Conservation (phyloP, 2,113 vertebrate genomes). For the Leucopternis melanops region DNA sequence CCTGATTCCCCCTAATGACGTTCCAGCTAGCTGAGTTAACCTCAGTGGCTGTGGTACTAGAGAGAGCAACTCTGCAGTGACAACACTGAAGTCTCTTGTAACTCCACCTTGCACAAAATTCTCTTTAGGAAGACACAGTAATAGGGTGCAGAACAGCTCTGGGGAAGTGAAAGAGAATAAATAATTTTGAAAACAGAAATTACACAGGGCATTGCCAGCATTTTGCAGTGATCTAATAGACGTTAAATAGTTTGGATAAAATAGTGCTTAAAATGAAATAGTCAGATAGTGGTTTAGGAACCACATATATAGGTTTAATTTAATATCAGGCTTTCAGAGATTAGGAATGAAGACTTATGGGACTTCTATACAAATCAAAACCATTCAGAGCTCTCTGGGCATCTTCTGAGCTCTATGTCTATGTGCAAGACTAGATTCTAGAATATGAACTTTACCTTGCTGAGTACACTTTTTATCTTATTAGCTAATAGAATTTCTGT, state of each 20-base stretch:
- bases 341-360: neutral
- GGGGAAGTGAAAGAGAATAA: neutral
- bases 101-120: neutral
- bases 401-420: neutral
- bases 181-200: neutral
- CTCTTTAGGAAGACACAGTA: neutral
- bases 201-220: neutral
- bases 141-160: neutral
- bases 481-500: conserved; percentile 19
- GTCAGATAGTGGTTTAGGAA: neutral
- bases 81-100: neutral
- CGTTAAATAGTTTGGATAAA: neutral
- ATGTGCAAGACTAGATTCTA: neutral
- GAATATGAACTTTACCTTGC: neutral
- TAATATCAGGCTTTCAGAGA: conserved; percentile 15
- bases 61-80: neutral
- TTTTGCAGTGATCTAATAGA: neutral
- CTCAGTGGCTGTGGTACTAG: neutral
- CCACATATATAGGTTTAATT: neutral
- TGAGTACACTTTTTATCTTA: neutral
- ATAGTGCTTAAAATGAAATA: neutral
- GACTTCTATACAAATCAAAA: neutral
- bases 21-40: neutral
- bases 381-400: neutral
- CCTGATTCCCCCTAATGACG: neutral